Evolutionary conservation across 2,113 vertebrate species (phyloP).

Genomic region (Prionailurus viverrinus): DNA sequence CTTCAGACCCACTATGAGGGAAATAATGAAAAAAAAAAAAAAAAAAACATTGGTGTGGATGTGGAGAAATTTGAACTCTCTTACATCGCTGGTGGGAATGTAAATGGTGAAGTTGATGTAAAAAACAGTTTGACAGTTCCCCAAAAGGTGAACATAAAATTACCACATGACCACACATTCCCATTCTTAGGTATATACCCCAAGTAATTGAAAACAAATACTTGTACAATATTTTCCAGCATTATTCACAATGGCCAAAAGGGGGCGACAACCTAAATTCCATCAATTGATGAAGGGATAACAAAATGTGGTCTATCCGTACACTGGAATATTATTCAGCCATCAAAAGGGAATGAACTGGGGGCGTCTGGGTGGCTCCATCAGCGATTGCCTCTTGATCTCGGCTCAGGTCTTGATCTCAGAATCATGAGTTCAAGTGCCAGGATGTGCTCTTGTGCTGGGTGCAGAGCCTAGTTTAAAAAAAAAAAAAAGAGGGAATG

Average conservation of each 20-base stretch:
- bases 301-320: neutral
- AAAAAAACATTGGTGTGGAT: neutral
- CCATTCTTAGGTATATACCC: neutral
- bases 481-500: neutral
- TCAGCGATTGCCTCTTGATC: no score
- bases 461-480: no score
- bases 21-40: neutral
- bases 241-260: neutral
- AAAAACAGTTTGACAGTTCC: neutral
- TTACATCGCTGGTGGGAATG: neutral
- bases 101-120: neutral
- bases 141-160: neutral
- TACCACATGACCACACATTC: no score
- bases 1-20: neutral
- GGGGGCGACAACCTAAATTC: neutral
- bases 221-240: neutral
- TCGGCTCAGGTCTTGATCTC: no score
- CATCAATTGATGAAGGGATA: neutral
- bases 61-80: neutral
- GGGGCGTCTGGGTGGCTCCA: no score
- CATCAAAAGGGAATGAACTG: neutral
- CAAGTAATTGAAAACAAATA: neutral
- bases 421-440: no score
- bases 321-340: neutral
- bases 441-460: no score